Base-by-base conservation (phyloP, 2,888 invertebrate species). In the Athalia circularis region DNA sequence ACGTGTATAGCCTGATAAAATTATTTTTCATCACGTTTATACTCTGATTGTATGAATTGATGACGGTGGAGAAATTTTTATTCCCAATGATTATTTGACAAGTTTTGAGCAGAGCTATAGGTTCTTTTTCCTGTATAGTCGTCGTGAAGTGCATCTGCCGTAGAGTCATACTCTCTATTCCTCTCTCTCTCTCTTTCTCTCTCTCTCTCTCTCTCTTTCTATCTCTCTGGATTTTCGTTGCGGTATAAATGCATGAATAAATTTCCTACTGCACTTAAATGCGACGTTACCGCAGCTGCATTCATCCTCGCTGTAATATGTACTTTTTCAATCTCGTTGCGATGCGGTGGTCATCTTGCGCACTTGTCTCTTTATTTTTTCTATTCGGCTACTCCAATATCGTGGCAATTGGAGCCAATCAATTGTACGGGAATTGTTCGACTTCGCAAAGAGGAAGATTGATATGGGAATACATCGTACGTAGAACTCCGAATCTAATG, bases 381-480 rank as follows among this genome's bases (percentile, higher is more conserved):
- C 65, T 65, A 9, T 64, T n/a, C 29, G 45, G 9, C 8, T 11
- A 29, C 78, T 43, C 43, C 62, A 45, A 15, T 52, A 47, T 54
- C 11, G 48, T 45, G 70, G 29, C 65, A 54, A 45, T 15, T 68
- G 45, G 5, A 79, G 82, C 78, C 77, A 79, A 77, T 80, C 80
- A 67, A 80, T 77, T 77, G 3, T 79, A 77, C 72, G 82, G 81
- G 6, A 81, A 83, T 15, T 86, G 86, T 50, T 75, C 67, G 43
- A 59, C 78, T 8, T 61, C 47, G 65, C 74, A 77, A 47, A 82
- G 82, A 59, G 82, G 83, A 43, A 80, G 83, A 67, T 80, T 86
- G 70, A 80, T 86, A 77, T 86, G 86, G 86, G 82, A 85, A 48
- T 86, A 86, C 80, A 79, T 83, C 52, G 83, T 86, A n/a, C 82